A percentile compares a stretch with the other conserved stretches of the same genome.
phyloP scores from a whole-genome alignment of 2,888 invertebrate genomes.

The Pomacea canaliculata region DNA sequence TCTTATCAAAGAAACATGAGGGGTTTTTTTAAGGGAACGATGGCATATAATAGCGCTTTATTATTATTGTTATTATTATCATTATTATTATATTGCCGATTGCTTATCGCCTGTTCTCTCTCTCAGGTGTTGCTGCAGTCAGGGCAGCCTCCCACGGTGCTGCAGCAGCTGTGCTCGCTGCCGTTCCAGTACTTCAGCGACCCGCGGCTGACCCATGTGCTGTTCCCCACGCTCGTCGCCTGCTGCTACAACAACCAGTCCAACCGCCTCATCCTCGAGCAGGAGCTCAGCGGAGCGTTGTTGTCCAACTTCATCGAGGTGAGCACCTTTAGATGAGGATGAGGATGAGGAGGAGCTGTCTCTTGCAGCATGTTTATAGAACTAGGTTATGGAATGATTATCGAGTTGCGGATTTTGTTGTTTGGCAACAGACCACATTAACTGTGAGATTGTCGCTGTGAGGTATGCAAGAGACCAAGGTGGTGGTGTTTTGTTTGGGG shows the following conservation, averaged over 20 bases:
- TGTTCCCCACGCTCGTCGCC: slow-evolving; percentile 86
- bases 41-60: too few species aligned
- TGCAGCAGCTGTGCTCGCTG: slow-evolving; percentile 85
- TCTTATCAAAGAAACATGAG: too few species aligned
- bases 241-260: slow-evolving; percentile 78
- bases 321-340: slow-evolving; percentile 25
- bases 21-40: too few species aligned
- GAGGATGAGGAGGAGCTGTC: not conserved
- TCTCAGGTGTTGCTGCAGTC: slow-evolving; percentile 79
- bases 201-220: slow-evolving; percentile 77
- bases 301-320: slow-evolving; percentile 71
- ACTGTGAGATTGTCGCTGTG: too few species aligned
- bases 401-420: too few species aligned
- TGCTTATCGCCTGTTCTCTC: too few species aligned
- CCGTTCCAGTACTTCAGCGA: slow-evolving; percentile 89
- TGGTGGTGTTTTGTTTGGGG: too few species aligned
- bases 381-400: not conserved
- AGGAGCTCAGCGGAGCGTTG: slow-evolving; percentile 74
- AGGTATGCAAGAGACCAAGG: too few species aligned
- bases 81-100: too few species aligned
- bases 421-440: too few species aligned
- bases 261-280: slow-evolving; percentile 82
- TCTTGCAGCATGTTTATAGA: too few species aligned
- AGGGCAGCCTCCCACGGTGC: slow-evolving; percentile 82
- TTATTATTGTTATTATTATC: too few species aligned